Evolutionary conservation across 2,113 vertebrate species (phyloP), one percentile per base, ranked within the genome.

Genomic region (Ailuropoda melanoleuca): DNA sequence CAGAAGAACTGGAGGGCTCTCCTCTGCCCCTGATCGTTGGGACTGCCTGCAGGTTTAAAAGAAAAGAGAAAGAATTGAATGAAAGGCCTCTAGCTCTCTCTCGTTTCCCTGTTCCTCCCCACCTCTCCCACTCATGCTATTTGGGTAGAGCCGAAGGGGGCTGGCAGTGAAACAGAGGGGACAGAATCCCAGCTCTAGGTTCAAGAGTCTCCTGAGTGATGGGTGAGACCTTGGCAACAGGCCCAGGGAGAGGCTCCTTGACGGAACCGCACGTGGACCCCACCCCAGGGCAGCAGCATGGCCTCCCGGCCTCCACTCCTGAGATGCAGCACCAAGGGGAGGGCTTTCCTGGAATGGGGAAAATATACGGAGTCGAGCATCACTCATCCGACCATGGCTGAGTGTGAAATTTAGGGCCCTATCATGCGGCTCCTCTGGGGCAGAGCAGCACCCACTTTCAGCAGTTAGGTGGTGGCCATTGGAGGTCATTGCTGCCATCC

Each of bases 21-120:
- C 88, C 55, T 83, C 77, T 39, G 88, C 39, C 56, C n/a, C 26
- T 23, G 23, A 58, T 62, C 77, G 4, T 19, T 85, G 31, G 19
- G 64, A 53, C 50, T 8, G 77, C 39, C 66, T 58, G 60, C 18
- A 15, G 10, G 3, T 78, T 89, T 91, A 8, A 78, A 81, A 91
- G 89, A 53, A 83, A 93, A 86, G 80, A 74, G 81, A 87, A 90
- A 37, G 17, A 95, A 91, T n/a, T 48, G 78, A 95, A 78, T 70
- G 39, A 90, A 86, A 62, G 60, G 18, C 72, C 64, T 43, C 58
- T 17, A 24, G 21, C 43, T n/a, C 53, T 82, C 62, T 82, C 62
- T 90, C 29, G 34, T 88, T 24, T 37, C 6, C 48, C 58, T 21
- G 5, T 34, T 8, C 60, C 80, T 88, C 72, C 91, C 84, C 23